Conservation (phyloP, 2,797 vertebrate species). For the Argentina silus region DNA sequence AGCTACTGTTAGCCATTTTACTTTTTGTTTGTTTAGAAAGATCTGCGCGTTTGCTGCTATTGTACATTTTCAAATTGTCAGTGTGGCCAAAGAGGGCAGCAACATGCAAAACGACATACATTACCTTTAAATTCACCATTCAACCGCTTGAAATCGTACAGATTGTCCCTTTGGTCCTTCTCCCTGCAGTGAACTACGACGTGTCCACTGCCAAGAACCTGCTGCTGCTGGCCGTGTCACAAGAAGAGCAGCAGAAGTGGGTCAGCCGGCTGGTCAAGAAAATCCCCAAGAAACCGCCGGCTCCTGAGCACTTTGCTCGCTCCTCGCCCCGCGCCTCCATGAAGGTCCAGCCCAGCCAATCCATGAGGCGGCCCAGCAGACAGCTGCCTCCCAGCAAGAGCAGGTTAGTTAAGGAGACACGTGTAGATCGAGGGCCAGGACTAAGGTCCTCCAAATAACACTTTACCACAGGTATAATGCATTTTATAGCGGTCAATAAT, state of each 20-base stretch:
- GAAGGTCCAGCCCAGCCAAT: slow-evolving; percentile 95
- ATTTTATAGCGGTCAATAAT: too few species aligned
- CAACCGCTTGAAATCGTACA: too few species aligned
- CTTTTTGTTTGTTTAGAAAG: too few species aligned
- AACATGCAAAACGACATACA: too few species aligned
- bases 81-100: too few species aligned
- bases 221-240: slow-evolving; percentile 91
- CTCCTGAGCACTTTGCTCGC: slow-evolving; percentile 89
- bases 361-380: slow-evolving; percentile 92
- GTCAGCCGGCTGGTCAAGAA: slow-evolving; percentile 96
- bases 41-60: too few species aligned
- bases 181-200: slow-evolving; percentile 92
- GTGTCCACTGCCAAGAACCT: slow-evolving; percentile 98
- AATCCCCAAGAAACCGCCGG: slow-evolving; percentile 96
- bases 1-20: too few species aligned
- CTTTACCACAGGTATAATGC: too few species aligned
- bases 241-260: slow-evolving; percentile 99
- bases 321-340: slow-evolving; percentile 94
- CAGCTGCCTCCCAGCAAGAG: slow-evolving; percentile 94
- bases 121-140: too few species aligned
- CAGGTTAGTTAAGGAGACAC: slow-evolving; percentile 80
- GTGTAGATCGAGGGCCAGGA: neutral
- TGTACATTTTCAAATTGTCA: too few species aligned
- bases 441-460: too few species aligned
- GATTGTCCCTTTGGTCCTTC: too few species aligned